Evolutionary conservation across 2,797 vertebrate species (phyloP), one percentile per base, ranked within the genome.

Genomic region (Moxostoma hubbsi): DNA sequence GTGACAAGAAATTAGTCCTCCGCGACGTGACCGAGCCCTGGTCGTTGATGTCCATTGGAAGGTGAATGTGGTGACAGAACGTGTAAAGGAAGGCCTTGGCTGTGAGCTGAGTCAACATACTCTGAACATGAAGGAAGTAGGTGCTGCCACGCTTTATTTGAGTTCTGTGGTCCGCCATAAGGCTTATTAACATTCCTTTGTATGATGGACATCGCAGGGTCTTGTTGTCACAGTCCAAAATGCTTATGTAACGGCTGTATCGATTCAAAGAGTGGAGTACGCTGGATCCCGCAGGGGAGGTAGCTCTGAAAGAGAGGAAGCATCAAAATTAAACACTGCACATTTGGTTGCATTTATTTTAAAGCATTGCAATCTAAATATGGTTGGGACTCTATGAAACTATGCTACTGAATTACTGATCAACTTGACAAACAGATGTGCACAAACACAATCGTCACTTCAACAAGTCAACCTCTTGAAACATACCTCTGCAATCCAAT

Each of bases 51-150:
- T 89, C 94, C 83, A 97, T 93, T 1, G 96, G 96, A 79, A 99
- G 92, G 89, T 99, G 98, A 83, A 98, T 92, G 84, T 98, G 97
- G 80, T 98, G 97, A 85, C 97, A 99, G 90, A 99, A 99, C 54
- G 96, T 92, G 15, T 95, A 95, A 71, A 99, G 94, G 90, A 98
- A 98, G 75, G 97, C 97, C 91, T 94, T 96, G 64, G 97, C 94
- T 0, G 92, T 95, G 11, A 99, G 94, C 87, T 94, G 94, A 73
- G 96, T 95, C 73, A 99, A 94, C 80, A 92, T 81, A 72, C 94
- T 94, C 91, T 97, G 97, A 12, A 96, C 87, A 2, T 99, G 97
- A 85, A 98, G 93, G 86, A 94, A 97, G 91, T 97, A 99, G 73
- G 98, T 99, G 92, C 97, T 97, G 45, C 98, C 98, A 0, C 95